Evolutionary conservation across 2,888 invertebrate species (phyloP).

Genomic region (Rotaria sp.): DNA sequence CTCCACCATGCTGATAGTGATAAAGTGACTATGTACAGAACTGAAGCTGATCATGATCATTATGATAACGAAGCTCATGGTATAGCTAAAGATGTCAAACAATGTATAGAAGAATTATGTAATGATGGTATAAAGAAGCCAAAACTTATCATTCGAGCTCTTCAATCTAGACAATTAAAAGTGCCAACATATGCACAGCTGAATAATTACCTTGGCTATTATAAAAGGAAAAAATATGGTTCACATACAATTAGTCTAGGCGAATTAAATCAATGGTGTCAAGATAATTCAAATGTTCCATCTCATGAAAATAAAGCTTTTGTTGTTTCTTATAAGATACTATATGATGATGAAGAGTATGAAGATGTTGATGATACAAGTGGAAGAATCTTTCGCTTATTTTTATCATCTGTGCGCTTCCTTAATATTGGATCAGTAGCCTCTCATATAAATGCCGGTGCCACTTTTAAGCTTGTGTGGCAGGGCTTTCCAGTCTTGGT

Average conservation of each 20-base stretch:
- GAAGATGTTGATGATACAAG: background rate
- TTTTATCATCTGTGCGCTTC: background rate
- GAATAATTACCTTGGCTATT: background rate
- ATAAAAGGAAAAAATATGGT: constrained; percentile 1
- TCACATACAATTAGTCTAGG: background rate
- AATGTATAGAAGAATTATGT: background rate
- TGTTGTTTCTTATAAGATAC: too few species aligned
- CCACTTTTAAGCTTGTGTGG: constrained; percentile 8
- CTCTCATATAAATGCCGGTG: constrained; percentile 7
- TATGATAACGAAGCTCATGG: background rate
- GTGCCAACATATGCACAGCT: background rate
- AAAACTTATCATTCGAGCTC: background rate
- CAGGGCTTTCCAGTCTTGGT: constrained; percentile 30
- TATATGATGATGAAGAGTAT: background rate
- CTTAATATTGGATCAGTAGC: too few species aligned
- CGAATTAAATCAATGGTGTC: background rate
- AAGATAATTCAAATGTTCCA: background rate
- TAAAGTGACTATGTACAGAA: background rate
- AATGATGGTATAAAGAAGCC: background rate
- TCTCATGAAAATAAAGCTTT: background rate
- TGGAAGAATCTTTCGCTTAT: background rate
- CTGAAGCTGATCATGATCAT: too few species aligned
- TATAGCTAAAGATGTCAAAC: background rate
- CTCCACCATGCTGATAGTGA: background rate
- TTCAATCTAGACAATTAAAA: background rate